A percentile compares a stretch with the other conserved stretches of the same genome.
phyloP scores from a whole-genome alignment of 1,140 invertebrate species.

The Pseudobourletiella spinata region DNA sequence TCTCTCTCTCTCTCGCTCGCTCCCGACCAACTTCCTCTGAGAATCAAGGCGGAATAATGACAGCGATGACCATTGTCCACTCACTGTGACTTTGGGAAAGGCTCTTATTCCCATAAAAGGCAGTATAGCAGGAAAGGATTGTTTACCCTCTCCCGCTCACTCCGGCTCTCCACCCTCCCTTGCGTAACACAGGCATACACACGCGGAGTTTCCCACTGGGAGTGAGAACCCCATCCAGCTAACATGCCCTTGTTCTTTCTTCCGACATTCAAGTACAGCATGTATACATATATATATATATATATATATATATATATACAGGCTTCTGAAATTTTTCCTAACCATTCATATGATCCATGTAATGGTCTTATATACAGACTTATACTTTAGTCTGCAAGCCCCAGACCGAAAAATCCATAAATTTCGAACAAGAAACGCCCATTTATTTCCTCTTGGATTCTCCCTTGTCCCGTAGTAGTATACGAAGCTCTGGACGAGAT shows the following conservation, averaged over 20 bases:
- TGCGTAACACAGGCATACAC: background rate
- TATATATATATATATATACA: too few species aligned
- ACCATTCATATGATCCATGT: too few species aligned
- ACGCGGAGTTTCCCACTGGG: too few species aligned
- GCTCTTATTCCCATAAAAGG: too few species aligned
- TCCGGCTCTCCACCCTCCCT: background rate
- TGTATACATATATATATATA: too few species aligned
- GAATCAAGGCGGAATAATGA: background rate
- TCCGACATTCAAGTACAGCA: background rate
- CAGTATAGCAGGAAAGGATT: conserved; percentile 4
- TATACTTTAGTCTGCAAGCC: too few species aligned
- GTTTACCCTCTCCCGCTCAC: background rate
- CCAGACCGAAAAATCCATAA: background rate
- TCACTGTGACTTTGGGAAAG: background rate
- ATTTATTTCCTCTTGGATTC: too few species aligned
- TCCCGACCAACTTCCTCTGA: background rate
- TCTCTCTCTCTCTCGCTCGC: background rate
- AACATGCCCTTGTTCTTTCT: background rate
- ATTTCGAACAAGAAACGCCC: background rate
- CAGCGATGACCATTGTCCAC: conserved; percentile 2
- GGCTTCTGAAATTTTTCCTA: too few species aligned
- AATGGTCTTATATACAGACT: too few species aligned
- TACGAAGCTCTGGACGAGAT: too few species aligned
- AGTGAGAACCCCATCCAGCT: too few species aligned
- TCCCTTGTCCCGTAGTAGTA: too few species aligned